phyloP scores from a whole-genome alignment of 1,140 invertebrate species.

The Drepana arcuata region DNA sequence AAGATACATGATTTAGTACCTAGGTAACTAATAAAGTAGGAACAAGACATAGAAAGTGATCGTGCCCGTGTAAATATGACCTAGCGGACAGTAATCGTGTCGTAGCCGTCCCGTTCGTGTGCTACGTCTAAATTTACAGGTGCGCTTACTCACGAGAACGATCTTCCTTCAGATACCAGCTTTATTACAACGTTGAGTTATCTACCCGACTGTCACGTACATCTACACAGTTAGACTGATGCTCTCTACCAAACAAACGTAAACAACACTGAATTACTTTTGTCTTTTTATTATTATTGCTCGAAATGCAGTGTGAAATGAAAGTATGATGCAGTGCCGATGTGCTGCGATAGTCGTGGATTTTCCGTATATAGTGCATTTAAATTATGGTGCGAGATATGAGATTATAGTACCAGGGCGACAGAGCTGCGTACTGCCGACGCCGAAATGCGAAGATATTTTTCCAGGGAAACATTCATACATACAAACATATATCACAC shows the following conservation, averaged over 20 bases:
- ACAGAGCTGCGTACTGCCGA: too few relatives aligned
- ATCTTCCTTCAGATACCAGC: constrained; percentile 26
- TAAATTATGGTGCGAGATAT: too few relatives aligned
- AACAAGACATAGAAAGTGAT: constrained; percentile 32
- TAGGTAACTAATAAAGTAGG: too few relatives aligned
- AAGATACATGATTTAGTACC: too few relatives aligned
- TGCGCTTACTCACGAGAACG: constrained; percentile 28
- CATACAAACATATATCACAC: too few relatives aligned
- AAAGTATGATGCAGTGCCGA: constrained; percentile 16
- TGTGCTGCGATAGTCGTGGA: too few relatives aligned
- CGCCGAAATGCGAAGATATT: too few relatives aligned
- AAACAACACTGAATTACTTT: not conserved
- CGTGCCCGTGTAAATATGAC: constrained; percentile 21
- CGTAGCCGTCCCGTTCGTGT: constrained; percentile 25
- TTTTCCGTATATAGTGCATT: too few relatives aligned
- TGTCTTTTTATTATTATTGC: too few relatives aligned
- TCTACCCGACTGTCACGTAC: constrained; percentile 15
- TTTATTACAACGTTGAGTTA: constrained; percentile 26
- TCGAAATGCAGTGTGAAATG: constrained; percentile 31
- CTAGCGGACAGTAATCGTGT: constrained; percentile 18
- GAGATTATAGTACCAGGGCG: too few relatives aligned
- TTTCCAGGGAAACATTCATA: too few relatives aligned
- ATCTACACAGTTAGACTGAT: constrained; percentile 21
- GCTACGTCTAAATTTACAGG: constrained; percentile 36
- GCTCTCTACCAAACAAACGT: constrained; percentile 11